Evolutionary conservation across 1,140 invertebrate species (phyloP).

Genomic region (Zophobas morio): DNA sequence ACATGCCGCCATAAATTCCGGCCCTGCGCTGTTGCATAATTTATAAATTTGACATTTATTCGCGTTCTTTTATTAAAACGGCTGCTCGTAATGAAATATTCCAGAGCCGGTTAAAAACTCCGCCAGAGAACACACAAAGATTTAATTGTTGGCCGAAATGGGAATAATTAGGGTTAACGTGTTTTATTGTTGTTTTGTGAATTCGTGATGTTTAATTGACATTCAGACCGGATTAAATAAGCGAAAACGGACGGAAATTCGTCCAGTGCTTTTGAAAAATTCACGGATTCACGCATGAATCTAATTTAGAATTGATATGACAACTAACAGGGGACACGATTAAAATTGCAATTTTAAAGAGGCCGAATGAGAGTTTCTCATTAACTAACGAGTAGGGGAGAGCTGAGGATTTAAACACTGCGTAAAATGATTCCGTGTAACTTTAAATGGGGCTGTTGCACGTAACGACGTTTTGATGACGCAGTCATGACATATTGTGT

Average conservation of each 20-base stretch:
- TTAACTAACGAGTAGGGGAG: neutral
- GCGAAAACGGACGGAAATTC: neutral
- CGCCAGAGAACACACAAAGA: constrained; percentile 5
- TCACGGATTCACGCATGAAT: neutral
- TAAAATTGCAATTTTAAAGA: constrained; percentile 5
- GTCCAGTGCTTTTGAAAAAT: neutral
- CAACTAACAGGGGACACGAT: neutral
- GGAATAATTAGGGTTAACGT: constrained; percentile 11
- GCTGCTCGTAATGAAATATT: constrained; percentile 28
- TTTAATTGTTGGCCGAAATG: constrained; percentile 24
- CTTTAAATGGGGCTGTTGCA: constrained; percentile 24
- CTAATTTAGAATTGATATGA: neutral
- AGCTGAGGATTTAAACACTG: neutral
- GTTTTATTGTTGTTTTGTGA: constrained; percentile 15
- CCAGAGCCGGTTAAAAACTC: constrained; percentile 6
- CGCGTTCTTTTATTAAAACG: constrained; percentile 30
- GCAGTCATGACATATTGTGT: constrained; percentile 29
- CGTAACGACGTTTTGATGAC: constrained; percentile 33
- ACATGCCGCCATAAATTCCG: constrained; percentile 22
- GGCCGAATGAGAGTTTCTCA: neutral
- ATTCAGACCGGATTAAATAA: constrained; percentile 16
- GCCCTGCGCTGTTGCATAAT: constrained; percentile 10
- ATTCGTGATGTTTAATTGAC: constrained; percentile 15
- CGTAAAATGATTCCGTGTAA: neutral
- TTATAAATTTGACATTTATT: constrained; percentile 38